These are phyloP conservation scores for Hermatobates lingyangjiaoensis DNA, from an alignment of 1,140 invertebrate species.

Conservation along the genomic window DNA sequence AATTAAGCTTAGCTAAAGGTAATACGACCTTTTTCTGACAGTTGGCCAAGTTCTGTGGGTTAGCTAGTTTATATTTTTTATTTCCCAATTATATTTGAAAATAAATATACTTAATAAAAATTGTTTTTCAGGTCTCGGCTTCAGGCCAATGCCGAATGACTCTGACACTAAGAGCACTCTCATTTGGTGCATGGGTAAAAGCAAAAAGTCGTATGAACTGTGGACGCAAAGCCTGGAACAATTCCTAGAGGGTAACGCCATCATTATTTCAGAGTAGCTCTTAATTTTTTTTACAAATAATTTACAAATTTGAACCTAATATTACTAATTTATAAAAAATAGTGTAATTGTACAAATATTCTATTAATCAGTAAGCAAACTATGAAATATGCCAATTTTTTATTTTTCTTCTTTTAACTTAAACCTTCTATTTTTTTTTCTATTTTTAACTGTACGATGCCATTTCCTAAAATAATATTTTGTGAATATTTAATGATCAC, in stretches of 20 bases:
- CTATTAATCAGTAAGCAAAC: not conserved
- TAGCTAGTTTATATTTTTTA: not conserved
- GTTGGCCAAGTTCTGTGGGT: too few relatives aligned
- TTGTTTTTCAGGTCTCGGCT: constrained; percentile 51
- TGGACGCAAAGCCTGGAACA: constrained; percentile 52
- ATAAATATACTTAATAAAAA: too few relatives aligned
- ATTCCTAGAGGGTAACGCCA: constrained; percentile 60
- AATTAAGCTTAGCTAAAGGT: too few relatives aligned
- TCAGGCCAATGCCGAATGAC: constrained; percentile 64
- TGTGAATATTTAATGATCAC: too few relatives aligned
- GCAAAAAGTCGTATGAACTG: constrained; percentile 46
- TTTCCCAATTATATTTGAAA: not conserved
- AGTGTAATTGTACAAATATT: not conserved
- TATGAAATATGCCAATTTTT: not conserved
- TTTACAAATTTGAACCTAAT: too few relatives aligned
- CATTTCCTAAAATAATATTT: too few relatives aligned
- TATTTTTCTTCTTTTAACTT: not conserved
- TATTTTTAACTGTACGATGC: too few relatives aligned
- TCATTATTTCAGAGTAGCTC: too few relatives aligned
- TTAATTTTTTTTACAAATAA: too few relatives aligned
- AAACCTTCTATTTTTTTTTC: not conserved
- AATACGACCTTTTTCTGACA: too few relatives aligned
- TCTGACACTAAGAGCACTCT: constrained; percentile 76
- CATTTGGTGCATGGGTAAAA: constrained; percentile 71
- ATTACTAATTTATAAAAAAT: too few relatives aligned